These are phyloP conservation scores for Acanthosepion lycidas DNA, from an alignment of 2,888 invertebrate species.

Conservation along the genomic window DNA sequence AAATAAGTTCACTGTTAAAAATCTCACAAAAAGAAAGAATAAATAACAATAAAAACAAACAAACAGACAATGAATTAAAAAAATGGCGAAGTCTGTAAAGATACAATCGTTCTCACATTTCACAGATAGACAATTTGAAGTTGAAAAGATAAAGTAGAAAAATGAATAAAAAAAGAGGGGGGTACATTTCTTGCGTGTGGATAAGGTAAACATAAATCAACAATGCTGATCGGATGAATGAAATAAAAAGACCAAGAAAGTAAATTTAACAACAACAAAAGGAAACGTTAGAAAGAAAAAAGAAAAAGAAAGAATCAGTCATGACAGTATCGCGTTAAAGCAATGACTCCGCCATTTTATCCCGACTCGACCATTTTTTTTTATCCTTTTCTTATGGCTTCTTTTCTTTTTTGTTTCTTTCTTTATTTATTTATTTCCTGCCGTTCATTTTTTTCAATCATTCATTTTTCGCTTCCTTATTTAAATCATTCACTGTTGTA, in stretches of 20 bases:
- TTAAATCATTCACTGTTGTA: too few species aligned
- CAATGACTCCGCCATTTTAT: not conserved
- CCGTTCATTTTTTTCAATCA: too few species aligned
- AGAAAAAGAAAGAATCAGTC: not conserved
- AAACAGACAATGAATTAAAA: not conserved
- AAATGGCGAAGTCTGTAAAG: not conserved
- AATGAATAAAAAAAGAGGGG: not conserved
- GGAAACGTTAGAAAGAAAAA: not conserved
- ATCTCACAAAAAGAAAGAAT: not conserved
- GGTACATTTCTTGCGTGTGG: not conserved
- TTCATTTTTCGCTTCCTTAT: too few species aligned
- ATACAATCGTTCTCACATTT: not conserved
- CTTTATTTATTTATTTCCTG: not conserved
- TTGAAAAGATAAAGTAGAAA: not conserved
- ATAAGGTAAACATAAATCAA: not conserved
- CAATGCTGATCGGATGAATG: not conserved
- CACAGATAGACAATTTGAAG: not conserved
- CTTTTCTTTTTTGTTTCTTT: not conserved
- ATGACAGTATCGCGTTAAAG: not conserved
- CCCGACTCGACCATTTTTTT: not conserved
- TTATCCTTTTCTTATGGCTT: not conserved
- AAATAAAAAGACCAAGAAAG: constrained; percentile 4
- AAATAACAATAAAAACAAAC: not conserved
- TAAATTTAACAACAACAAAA: constrained; percentile 23
- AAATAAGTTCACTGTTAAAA: not conserved